These are phyloP conservation scores for Tachina fera DNA, from an alignment of 2,888 invertebrate species.

Conservation along the genomic window DNA sequence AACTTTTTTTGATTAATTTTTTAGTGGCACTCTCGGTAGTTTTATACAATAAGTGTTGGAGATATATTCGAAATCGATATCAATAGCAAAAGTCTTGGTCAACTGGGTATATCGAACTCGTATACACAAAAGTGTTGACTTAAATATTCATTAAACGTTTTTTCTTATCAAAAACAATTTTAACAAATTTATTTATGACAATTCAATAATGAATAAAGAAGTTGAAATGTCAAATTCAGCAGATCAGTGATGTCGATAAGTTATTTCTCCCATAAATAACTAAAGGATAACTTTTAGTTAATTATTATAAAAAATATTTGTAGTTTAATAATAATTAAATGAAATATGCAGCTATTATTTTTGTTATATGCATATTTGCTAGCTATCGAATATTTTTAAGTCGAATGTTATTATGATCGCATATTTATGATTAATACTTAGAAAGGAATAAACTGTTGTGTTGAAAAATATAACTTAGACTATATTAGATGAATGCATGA, in stretches of 20 bases:
- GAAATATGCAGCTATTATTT: too few relatives aligned
- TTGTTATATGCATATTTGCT: neutral
- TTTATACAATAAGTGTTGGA: too few relatives aligned
- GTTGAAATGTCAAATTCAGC: constrained; percentile 50
- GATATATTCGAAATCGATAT: too few relatives aligned
- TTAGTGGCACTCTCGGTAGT: too few relatives aligned
- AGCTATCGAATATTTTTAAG: neutral
- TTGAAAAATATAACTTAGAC: too few relatives aligned
- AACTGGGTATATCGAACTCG: too few relatives aligned
- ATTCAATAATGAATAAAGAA: constrained; percentile 26
- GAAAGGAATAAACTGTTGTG: too few relatives aligned
- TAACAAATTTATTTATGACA: constrained; percentile 5
- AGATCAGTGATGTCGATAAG: neutral
- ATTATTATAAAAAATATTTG: constrained; percentile 11
- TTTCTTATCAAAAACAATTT: constrained; percentile 37
- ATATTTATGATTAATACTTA: too few relatives aligned
- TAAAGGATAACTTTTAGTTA: neutral
- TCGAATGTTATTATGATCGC: too few relatives aligned
- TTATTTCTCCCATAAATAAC: neutral
- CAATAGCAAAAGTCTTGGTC: too few relatives aligned
- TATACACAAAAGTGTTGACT: constrained; percentile 25
- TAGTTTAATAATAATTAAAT: neutral
- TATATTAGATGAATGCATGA: too few relatives aligned
- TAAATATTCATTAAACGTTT: constrained; percentile 41
- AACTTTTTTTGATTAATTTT: too few relatives aligned